Base-by-base conservation (phyloP, 1,140 invertebrate species). In the Lutraria rhynchaena region DNA sequence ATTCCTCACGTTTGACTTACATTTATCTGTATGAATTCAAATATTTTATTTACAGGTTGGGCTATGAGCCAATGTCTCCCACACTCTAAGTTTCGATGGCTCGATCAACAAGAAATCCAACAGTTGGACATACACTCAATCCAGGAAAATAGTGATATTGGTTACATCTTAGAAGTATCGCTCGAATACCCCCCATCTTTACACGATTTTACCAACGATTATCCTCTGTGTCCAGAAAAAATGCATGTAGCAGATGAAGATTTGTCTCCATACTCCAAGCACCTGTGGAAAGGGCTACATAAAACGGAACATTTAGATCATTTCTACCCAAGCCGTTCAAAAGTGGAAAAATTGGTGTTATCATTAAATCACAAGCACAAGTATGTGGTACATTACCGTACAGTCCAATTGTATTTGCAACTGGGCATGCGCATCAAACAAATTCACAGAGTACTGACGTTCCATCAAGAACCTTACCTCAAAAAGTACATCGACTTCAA, bases 311-410 rank as follows among this genome's bases (percentile, higher is more conserved):
- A 9, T 58, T 9, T 13, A 22, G 55, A 58, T 58, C 9, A 58
- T 15, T 22, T 22, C 17, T 24, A 13, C 9, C 55, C 55, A 15
- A 58, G 55, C 24, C 17, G 55, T 11, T 9, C 9, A 9, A 58
- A 58, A 58, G 55, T 58, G 9, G 55, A 58, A 58, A 58, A 58
- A 58, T 22, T 58, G 17, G 9, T 58, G 27, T 41, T 41, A 9
- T 44, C n/a, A 5, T 46, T 65, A 44, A 22, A 15, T 5, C 27
- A 17, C 1, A 65, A 65, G 46, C 41, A 17, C 0, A 65, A 65
- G 29, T 61, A 61, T n/a, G 58, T 61, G 58, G 31, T 35, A 58
- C 55, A 58, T 22, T 58, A 58, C 22, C 13, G 55, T 13, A 58
- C 17, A 9, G 9, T 58, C 7, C 55, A 58, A 24, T 27, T 58